A percentile compares a stretch with the other conserved stretches of the same genome.
phyloP scores from a whole-genome alignment of 2,113 vertebrate genomes.

The Sorex araneus region DNA sequence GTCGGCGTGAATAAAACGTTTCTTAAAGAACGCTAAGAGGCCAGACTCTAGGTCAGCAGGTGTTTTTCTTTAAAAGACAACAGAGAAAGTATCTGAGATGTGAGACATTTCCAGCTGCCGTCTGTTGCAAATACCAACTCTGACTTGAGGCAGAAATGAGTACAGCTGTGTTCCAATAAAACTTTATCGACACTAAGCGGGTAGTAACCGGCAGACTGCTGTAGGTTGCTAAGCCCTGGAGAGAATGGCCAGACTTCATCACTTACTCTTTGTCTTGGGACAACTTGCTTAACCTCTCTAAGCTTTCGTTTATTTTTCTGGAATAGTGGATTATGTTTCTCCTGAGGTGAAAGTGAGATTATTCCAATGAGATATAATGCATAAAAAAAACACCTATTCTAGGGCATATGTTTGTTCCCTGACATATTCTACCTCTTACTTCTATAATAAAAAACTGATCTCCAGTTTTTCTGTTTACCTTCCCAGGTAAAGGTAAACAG shows the following conservation, averaged over 20 bases:
- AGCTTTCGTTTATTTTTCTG: slow-evolving; percentile 15
- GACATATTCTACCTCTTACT: neutral
- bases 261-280: neutral
- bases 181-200: neutral
- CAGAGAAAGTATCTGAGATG: neutral
- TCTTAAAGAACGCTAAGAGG: neutral
- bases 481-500: too few species aligned
- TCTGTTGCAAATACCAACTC: neutral
- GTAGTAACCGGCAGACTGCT: neutral
- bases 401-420: neutral
- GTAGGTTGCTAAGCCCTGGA: neutral
- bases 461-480: slow-evolving; percentile 18
- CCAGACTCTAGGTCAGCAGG: neutral
- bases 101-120: neutral
- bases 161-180: neutral
- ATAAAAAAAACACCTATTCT: neutral
- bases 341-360: neutral
- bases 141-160: neutral
- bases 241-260: neutral
- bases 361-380: neutral
- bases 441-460: neutral
- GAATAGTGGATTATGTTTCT: neutral
- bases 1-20: neutral
- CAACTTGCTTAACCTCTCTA: neutral
- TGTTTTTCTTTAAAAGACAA: neutral